Percentiles rank a stretch among this genome's conserved stretches.
phyloP scores from a whole-genome alignment of 2,888 invertebrate species.

The Eupeodes latifasciatus region DNA sequence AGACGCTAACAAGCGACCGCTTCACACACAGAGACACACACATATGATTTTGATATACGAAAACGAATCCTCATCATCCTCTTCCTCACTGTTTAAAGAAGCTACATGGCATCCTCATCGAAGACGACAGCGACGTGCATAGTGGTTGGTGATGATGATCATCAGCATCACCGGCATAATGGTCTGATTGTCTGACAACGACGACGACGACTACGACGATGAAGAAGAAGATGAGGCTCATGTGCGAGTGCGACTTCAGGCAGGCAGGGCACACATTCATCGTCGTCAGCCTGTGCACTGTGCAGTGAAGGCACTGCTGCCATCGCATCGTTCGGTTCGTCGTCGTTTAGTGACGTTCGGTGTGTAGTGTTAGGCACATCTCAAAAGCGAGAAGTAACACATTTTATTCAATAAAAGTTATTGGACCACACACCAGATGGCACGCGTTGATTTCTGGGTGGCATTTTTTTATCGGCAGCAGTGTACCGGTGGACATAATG shows the following conservation, averaged over 20 bases:
- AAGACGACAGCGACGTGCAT: not conserved
- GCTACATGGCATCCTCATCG: conserved; percentile 33
- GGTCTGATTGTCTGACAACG: conserved; percentile 74
- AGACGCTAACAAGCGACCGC: conserved; percentile 76
- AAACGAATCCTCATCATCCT: not conserved
- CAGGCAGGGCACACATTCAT: conserved; percentile 77
- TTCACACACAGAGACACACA: conserved; percentile 45
- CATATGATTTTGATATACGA: not conserved
- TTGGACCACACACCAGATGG: conserved; percentile 90
- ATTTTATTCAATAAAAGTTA: conserved; percentile 85
- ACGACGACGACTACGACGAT: conserved; percentile 51
- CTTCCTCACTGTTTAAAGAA: conserved; percentile 18
- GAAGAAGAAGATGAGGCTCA: conserved; percentile 31
- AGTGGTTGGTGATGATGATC: conserved; percentile 65
- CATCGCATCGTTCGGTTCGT: conserved; percentile 13
- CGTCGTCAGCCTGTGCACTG: conserved; percentile 48
- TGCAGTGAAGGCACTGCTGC: conserved; percentile 53
- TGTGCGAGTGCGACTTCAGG: conserved; percentile 67
- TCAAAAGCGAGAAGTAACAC: conserved; percentile 78
- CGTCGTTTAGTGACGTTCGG: conserved; percentile 62
- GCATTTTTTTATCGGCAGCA: conserved; percentile 75
- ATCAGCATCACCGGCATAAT: conserved; percentile 73
- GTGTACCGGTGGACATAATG: conserved; percentile 71
- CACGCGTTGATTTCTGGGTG: conserved; percentile 86
- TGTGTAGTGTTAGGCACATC: conserved; percentile 75